Conservation (phyloP, 2,888 invertebrate species). For the Acanthopleura granulata region DNA sequence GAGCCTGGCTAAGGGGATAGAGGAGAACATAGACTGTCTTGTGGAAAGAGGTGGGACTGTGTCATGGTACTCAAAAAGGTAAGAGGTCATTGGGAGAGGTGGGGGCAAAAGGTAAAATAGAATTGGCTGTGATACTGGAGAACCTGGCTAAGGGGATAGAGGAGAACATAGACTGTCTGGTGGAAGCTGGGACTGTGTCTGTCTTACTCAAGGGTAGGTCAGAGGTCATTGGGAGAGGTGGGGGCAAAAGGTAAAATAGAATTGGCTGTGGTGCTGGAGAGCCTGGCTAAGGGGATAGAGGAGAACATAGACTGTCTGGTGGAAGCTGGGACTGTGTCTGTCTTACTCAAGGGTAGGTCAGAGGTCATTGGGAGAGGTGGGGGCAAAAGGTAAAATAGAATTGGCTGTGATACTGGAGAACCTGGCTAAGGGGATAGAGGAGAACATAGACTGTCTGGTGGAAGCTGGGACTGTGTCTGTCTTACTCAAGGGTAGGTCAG, state of each 20-base stretch:
- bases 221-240: too few relatives aligned
- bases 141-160: too few relatives aligned
- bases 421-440: slow-evolving; percentile 87
- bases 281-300: slow-evolving; percentile 88
- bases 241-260: too few relatives aligned
- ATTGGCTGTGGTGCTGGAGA: slow-evolving; percentile 87
- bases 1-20: slow-evolving; percentile 89
- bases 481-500: slow-evolving; percentile 76
- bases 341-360: slow-evolving; percentile 80
- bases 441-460: slow-evolving; percentile 83
- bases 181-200: slow-evolving; percentile 82
- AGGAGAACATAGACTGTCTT: slow-evolving; percentile 82
- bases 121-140: too few relatives aligned
- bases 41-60: too few relatives aligned
- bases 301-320: slow-evolving; percentile 84
- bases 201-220: too few relatives aligned
- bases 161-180: too few relatives aligned
- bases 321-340: slow-evolving; percentile 81
- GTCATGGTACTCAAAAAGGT: too few relatives aligned
- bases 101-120: too few relatives aligned
- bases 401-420: slow-evolving; percentile 91
- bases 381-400: slow-evolving; percentile 83
- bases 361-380: slow-evolving; percentile 72
- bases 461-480: slow-evolving; percentile 83
- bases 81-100: too few relatives aligned